phyloP scores from a whole-genome alignment of 1,140 invertebrate genomes.

The Plodia interpunctella region DNA sequence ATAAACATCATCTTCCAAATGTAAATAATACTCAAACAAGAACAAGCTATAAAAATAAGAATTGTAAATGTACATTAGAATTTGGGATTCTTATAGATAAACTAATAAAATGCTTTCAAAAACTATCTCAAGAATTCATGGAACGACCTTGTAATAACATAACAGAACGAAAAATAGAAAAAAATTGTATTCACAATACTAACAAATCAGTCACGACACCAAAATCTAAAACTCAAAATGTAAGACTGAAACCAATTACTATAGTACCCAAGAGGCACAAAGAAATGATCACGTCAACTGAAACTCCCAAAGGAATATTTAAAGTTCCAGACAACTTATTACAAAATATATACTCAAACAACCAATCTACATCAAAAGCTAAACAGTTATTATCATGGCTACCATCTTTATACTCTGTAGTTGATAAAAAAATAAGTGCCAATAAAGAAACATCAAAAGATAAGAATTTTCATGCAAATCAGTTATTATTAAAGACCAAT shows the following conservation, averaged over 20 bases:
- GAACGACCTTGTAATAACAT: background rate
- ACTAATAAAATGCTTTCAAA: conserved; percentile 23
- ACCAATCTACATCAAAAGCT: background rate
- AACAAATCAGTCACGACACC: background rate
- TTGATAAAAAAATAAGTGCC: too few relatives aligned
- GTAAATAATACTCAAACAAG: conserved; percentile 21
- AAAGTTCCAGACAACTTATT: background rate
- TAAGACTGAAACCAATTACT: background rate
- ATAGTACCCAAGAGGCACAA: background rate
- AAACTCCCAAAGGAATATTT: background rate
- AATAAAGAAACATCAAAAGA: too few relatives aligned
- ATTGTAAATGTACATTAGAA: conserved; percentile 38
- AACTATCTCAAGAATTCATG: background rate
- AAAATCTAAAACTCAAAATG: background rate
- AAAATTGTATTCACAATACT: background rate
- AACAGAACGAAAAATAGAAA: background rate
- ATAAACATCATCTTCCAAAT: conserved; percentile 22
- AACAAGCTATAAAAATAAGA: conserved; percentile 15
- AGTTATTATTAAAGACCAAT: too few relatives aligned
- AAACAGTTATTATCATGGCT: background rate
- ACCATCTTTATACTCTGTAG: background rate
- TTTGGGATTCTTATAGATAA: conserved; percentile 34
- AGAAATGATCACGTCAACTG: background rate
- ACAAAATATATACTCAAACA: background rate
- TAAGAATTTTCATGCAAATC: too few relatives aligned